Base-by-base conservation (phyloP, 2,888 invertebrate species). In the Glyphotaelius pellucidus region DNA sequence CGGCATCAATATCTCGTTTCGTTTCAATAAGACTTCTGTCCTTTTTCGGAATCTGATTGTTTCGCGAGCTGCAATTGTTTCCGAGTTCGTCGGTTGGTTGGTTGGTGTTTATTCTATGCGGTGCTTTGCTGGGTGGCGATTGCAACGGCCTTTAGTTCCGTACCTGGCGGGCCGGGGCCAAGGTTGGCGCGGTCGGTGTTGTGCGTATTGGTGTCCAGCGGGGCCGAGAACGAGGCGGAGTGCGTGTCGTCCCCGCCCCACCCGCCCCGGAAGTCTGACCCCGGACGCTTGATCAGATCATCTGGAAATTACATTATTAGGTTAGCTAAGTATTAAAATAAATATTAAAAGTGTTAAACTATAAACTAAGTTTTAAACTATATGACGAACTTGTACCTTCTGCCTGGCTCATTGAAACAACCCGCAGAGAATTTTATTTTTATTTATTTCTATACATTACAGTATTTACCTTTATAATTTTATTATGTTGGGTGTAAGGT, bases 211-310 rank as follows among this genome's bases (percentile, higher is more conserved):
- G 79, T 30, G 52, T 93, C 93, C 67, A 93, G 91, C n/a, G 93
- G 92, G 93, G 85, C 93, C 91, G 90, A 93, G 92, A 91, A 85
- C 25, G 93, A 93, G 32, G 93, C 85, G 42, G 93, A 93, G 89
- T 94, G 94, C 94, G 94, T 95, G 94, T 96, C 96, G 94, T 96
- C 96, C 94, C 95, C 95, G 95, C 96, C 95, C 94, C 96, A 96
- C 94, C 95, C 95, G 94, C 97, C 97, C 96, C 98, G 98, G 95
- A 98, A 97, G 96, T 98, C 98, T 96, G 98, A 98, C 96, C 98
- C 98, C 95, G 98, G 98, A 96, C 98, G 97, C 95, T 97, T 98
- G 95, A 97, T 97, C 95, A 97, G 97, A 95, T 98, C 98, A 95
- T 98, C 97, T 98, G 95, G 95, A 96, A 96, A 95, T 15, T 25